Evolutionary conservation across 2,797 vertebrate species (phyloP), one percentile per base, ranked within the genome.

Genomic region (Basileuterus tristriatus): DNA sequence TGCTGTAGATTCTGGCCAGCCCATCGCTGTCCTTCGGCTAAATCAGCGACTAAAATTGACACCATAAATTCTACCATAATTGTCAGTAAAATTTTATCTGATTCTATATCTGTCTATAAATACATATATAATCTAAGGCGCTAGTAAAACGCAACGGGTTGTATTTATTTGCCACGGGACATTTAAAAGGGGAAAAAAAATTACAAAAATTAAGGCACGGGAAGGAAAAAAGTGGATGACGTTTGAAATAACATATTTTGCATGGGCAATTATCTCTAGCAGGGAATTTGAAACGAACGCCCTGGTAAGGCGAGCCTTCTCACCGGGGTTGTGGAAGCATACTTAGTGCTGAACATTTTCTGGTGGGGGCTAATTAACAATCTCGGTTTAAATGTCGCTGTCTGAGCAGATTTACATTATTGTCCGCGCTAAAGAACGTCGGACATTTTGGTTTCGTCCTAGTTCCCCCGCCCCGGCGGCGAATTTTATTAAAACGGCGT

Each of bases 1-100:
- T 34, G 14, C 37, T 64, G 34, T 23, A 85, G 68, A n/a, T 36
- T 50, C 36, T 30, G 84, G 26, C 46, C 41, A 80, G 58, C 34
- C 32, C 70, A 39, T 21, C 19, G 37, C 41, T 90, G 90, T 90
- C 67, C 70, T 37, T 93, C 3, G 20, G 49, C 74, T 79, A 84
- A 56, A 67, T 69, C 81, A 43, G 60, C 3, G 30, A 60, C 27
- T 67, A 84, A 83, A 75, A 85, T 24, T 32, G 71, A 94, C 83
- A 68, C 60, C 53, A 64, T 94, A 92, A 96, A 94, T 92, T 76
- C 70, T 63, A 59, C 44, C 24, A 24, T 80, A 85, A 84, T 83
- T 76, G 67, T 90, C 83, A 70, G 86, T 72, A 95, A 89, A 89
- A 59, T 87, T 89, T 80, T 89, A 63, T 84, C 76, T 87, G 29